Evolutionary conservation across 1,140 invertebrate genomes (phyloP), one percentile per base, ranked within the genome.

Genomic region (Plodia interpunctella): DNA sequence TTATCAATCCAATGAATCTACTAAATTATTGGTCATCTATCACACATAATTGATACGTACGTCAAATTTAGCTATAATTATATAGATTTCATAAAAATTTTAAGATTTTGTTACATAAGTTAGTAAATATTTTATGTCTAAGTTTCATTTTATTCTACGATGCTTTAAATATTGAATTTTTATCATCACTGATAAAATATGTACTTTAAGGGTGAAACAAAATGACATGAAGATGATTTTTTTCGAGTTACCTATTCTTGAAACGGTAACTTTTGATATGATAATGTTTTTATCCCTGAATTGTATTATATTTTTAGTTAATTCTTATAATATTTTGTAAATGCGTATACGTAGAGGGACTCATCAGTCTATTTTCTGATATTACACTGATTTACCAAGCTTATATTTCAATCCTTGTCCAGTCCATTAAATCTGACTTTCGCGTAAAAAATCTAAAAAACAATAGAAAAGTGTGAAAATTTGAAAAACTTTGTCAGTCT

Each of bases 401-500:
- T 63, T n/a, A 55, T 50, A 55, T 17, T 59, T 64, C 49, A 59
- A 38, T 55, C 20, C 59, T 63, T 52, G n/a, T n/a, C n/a, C n/a
- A n/a, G 20, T 49, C 55, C 56, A 57, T 51, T 21, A 59, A 53
- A 57, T 56, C 58, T 62, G 20, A 53, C 58, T 60, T 64, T 44
- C 21, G 38, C n/a, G 58, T 69, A 66, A 65, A 73, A 72, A 66
- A 70, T 70, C 56, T 72, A 72, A 65, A 72, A 65, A 69, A 60
- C 66, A 71, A 69, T 67, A 32, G 30, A 32, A 32, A 32, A 32
- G 72, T 77, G 70, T 66, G 75, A 84, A 79, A 80, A 74, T 72
- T 75, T 71, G 62, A 70, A 70, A 78, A 74, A 72, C 66, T 66
- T 71, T 65, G 59, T 84, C 80, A 83, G 80, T 86, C 83, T 86